phyloP scores from a whole-genome alignment of 2,113 vertebrate genomes.

The Phylloscopus trochiloides region DNA sequence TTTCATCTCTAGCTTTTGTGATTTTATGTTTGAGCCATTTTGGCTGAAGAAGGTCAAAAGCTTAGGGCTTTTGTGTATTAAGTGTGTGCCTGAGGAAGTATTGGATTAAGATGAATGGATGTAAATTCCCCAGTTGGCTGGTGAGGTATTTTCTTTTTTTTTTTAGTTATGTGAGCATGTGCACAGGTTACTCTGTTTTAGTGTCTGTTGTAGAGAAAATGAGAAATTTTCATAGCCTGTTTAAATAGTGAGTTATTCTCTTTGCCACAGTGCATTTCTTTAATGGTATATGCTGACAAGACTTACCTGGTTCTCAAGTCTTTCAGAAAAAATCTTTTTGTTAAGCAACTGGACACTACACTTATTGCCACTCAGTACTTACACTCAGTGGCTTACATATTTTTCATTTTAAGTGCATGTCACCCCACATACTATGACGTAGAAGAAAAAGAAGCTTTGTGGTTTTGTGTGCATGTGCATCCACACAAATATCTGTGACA shows the following conservation, averaged over 20 bases:
- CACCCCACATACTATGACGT: background rate
- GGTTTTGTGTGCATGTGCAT: background rate
- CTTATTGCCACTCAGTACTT: background rate
- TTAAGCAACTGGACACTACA: background rate
- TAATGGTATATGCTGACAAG: background rate
- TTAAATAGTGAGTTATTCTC: background rate
- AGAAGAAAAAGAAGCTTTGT: background rate
- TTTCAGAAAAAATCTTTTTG: background rate
- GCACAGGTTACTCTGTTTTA: background rate
- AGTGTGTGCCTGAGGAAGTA: background rate
- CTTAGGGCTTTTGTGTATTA: background rate
- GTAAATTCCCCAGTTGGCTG: background rate
- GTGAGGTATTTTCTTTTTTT: background rate
- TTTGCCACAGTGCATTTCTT: background rate
- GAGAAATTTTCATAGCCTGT: background rate
- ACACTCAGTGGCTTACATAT: background rate
- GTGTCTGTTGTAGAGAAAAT: background rate
- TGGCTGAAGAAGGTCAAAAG: background rate
- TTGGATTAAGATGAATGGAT: background rate
- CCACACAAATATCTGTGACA: background rate
- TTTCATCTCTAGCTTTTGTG: background rate
- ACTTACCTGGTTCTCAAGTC: background rate
- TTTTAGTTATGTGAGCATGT: background rate
- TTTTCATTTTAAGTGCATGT: background rate
- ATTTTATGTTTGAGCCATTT: background rate